Percentiles rank a stretch among this genome's conserved stretches.
Conservation (phyloP, 2,888 invertebrate genomes). For the Formica aserva region DNA sequence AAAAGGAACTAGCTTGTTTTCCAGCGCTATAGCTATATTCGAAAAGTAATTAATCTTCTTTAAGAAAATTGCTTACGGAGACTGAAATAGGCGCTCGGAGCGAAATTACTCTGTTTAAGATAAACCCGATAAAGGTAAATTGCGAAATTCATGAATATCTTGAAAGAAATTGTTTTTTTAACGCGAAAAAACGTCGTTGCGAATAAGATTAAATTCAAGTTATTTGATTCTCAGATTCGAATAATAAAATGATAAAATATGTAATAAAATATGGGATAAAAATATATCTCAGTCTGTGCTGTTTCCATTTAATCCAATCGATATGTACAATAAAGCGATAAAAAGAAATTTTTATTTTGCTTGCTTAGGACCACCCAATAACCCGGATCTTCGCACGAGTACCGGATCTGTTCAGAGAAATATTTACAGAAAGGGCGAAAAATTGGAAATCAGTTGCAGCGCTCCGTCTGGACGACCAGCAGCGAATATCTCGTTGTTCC, state of each 20-base stretch:
- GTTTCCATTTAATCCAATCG: not conserved
- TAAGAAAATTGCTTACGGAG: slow-evolving; percentile 68
- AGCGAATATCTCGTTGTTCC: slow-evolving; percentile 91
- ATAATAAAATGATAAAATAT: slow-evolving; percentile 10
- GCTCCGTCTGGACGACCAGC: slow-evolving; percentile 91
- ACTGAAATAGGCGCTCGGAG: slow-evolving; percentile 55
- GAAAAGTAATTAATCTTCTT: slow-evolving; percentile 72
- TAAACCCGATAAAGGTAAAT: slow-evolving; percentile 72
- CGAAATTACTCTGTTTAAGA: slow-evolving; percentile 66
- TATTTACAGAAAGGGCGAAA: slow-evolving; percentile 88
- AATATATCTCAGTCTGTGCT: not conserved
- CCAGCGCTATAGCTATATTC: slow-evolving; percentile 56
- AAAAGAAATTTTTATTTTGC: slow-evolving; percentile 8
- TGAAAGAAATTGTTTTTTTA: slow-evolving; percentile 16
- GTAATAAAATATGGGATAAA: not conserved
- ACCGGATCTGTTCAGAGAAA: slow-evolving; percentile 82
- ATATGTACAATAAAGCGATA: not conserved
- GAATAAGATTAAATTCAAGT: slow-evolving; percentile 9
- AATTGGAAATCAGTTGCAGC: slow-evolving; percentile 89
- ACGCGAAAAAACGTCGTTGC: not conserved
- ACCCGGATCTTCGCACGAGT: slow-evolving; percentile 85
- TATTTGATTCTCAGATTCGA: not conserved
- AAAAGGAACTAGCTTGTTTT: slow-evolving; percentile 43
- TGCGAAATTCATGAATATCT: slow-evolving; percentile 50
- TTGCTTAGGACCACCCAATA: slow-evolving; percentile 86